phyloP scores from a whole-genome alignment of 2,888 invertebrate genomes.

The Mythimna pallens region DNA sequence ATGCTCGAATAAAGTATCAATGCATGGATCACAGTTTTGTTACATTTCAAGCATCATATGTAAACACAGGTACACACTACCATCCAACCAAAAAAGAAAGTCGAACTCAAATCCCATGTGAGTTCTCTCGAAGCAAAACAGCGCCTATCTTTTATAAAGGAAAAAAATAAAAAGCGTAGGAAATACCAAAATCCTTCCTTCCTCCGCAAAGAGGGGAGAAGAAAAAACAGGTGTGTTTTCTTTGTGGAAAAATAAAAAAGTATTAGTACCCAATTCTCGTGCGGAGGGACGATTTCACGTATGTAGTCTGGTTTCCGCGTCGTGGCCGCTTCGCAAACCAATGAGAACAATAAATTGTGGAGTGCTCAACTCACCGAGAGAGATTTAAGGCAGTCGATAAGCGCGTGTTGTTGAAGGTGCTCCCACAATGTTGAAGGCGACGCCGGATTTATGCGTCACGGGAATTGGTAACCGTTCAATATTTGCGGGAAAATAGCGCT shows the following conservation, averaged over 20 bases:
- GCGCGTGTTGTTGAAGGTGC: slow-evolving; percentile 77
- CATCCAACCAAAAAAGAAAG: slow-evolving; percentile 34
- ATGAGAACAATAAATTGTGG: slow-evolving; percentile 71
- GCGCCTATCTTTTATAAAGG: slow-evolving; percentile 30
- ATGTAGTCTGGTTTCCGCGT: slow-evolving; percentile 60
- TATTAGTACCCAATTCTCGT: slow-evolving; percentile 66
- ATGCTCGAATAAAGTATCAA: background rate
- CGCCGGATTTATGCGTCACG: slow-evolving; percentile 61
- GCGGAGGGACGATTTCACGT: slow-evolving; percentile 67
- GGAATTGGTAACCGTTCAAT: slow-evolving; percentile 61
- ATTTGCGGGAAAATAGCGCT: slow-evolving; percentile 61
- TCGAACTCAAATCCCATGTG: slow-evolving; percentile 53
- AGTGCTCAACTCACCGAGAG: slow-evolving; percentile 79
- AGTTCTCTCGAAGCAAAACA: slow-evolving; percentile 42
- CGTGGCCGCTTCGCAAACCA: slow-evolving; percentile 67
- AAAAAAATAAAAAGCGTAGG: slow-evolving; percentile 54
- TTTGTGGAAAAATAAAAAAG: slow-evolving; percentile 63
- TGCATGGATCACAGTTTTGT: background rate
- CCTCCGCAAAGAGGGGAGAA: slow-evolving; percentile 37
- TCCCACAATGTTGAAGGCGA: slow-evolving; percentile 63
- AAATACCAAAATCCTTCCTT: slow-evolving; percentile 55
- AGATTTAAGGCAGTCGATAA: slow-evolving; percentile 83
- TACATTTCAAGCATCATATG: slow-evolving; percentile 23
- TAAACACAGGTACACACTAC: slow-evolving; percentile 13
- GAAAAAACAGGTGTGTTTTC: slow-evolving; percentile 61